phyloP scores from a whole-genome alignment of 1,140 invertebrate genomes.

The Elymnias hypermnestra region DNA sequence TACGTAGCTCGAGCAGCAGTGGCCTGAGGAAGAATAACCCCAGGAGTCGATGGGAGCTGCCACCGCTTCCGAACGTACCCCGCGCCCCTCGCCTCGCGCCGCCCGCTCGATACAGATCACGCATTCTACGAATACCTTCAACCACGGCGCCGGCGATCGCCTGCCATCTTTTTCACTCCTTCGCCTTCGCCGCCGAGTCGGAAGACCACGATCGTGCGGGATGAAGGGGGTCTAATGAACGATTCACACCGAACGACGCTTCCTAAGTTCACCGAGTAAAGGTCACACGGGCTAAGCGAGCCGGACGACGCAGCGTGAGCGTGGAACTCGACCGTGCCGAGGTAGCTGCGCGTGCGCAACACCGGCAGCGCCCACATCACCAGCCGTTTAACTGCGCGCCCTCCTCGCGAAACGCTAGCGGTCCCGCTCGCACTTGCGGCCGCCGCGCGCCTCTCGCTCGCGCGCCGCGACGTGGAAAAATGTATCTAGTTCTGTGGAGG shows the following conservation, averaged over 20 bases:
- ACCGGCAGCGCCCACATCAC: constrained; percentile 72
- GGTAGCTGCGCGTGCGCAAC: constrained; percentile 70
- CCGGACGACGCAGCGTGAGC: constrained; percentile 63
- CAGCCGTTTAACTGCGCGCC: constrained; percentile 53
- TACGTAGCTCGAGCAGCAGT: constrained; percentile 73
- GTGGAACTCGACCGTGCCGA: constrained; percentile 58
- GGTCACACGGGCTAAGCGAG: constrained; percentile 66
- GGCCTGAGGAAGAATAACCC: constrained; percentile 77
- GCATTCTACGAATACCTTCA: constrained; percentile 74
- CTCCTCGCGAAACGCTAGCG: constrained; percentile 31
- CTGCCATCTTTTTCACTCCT: constrained; percentile 64
- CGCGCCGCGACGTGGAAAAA: constrained; percentile 65
- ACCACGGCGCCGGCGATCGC: constrained; percentile 50
- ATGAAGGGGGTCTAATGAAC: constrained; percentile 59
- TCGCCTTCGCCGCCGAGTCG: constrained; percentile 44
- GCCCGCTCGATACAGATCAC: constrained; percentile 70
- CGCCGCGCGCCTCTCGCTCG: constrained; percentile 33
- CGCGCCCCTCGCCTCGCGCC: constrained; percentile 49
- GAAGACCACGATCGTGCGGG: constrained; percentile 39
- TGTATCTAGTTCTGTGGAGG: constrained; percentile 73
- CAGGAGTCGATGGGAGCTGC: constrained; percentile 76
- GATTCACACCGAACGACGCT: constrained; percentile 69
- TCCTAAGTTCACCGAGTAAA: constrained; percentile 73
- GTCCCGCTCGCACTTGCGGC: constrained; percentile 39
- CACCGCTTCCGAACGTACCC: constrained; percentile 74